Conservation (phyloP, 1,140 invertebrate species). For the Luehdorfia chinensis region DNA sequence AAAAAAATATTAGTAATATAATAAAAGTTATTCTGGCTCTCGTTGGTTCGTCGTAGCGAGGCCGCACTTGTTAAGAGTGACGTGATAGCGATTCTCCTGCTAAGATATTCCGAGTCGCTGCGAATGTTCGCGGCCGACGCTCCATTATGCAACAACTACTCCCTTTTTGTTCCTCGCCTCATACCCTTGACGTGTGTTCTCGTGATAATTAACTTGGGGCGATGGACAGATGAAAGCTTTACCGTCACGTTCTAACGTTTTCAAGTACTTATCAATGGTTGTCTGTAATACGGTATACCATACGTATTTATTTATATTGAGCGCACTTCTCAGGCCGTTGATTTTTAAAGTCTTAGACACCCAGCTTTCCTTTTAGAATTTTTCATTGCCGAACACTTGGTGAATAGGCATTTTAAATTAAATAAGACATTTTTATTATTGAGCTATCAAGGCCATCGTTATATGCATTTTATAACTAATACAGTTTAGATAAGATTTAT, state of each 20-base stretch:
- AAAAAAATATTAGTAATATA: too few relatives aligned
- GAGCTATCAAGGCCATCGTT: too few relatives aligned
- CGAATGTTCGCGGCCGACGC: conserved; percentile 50
- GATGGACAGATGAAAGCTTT: conserved; percentile 21
- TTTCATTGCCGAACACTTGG: too few relatives aligned
- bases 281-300: background rate
- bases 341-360: too few relatives aligned
- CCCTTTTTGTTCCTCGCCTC: conserved; percentile 44
- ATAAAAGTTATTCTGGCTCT: too few relatives aligned
- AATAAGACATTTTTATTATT: too few relatives aligned
- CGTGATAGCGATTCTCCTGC: conserved; percentile 46
- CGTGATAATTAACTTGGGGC: conserved; percentile 32
- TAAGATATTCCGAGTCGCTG: conserved; percentile 65
- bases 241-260: background rate
- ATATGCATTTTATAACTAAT: too few relatives aligned
- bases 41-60: conserved; percentile 30
- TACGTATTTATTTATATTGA: too few relatives aligned
- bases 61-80: conserved; percentile 32
- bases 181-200: conserved; percentile 32
- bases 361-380: too few relatives aligned
- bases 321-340: too few relatives aligned
- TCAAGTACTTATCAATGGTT: background rate
- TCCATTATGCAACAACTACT: conserved; percentile 57
- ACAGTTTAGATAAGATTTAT: too few relatives aligned
- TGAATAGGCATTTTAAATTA: too few relatives aligned